phyloP scores from a whole-genome alignment of 2,888 invertebrate genomes.

The Nudaria mundana region DNA sequence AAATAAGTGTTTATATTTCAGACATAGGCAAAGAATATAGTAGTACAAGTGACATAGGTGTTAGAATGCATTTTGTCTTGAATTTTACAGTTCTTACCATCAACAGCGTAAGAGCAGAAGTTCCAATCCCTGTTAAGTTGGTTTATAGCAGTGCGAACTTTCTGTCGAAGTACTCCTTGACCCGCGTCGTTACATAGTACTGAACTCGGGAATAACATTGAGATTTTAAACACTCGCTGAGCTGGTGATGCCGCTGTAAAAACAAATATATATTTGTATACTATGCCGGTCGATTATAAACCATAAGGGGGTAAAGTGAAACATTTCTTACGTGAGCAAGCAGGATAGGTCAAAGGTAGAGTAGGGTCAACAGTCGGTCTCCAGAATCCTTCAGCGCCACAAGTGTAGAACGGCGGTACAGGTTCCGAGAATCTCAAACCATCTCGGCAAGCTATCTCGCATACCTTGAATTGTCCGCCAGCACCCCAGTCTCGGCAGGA shows the following conservation, averaged over 20 bases:
- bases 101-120: conserved; percentile 95
- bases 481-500: conserved; percentile 98
- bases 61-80: no score
- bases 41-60: no score
- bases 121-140: conserved; percentile 97
- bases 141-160: conserved; percentile 93
- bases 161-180: conserved; percentile 93
- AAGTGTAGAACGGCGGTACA: conserved; percentile 98
- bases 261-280: no score
- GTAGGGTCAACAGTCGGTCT: conserved; percentile 91
- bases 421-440: conserved; percentile 95
- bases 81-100: conserved; percentile 85
- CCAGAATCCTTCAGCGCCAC: conserved; percentile 99
- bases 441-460: conserved; percentile 92
- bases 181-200: conserved; percentile 97
- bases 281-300: no score
- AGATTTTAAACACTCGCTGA: conserved; percentile 96
- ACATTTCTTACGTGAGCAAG: conserved; percentile 89
- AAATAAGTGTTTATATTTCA: no score
- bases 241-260: conserved; percentile 90
- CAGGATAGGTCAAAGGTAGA: conserved; percentile 92
- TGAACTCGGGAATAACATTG: conserved; percentile 97
- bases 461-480: conserved; percentile 96
- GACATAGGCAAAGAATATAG: no score
- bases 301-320: not conserved